Evolutionary conservation across 2,888 invertebrate genomes (phyloP).

Genomic region (Orthosia gothica): DNA sequence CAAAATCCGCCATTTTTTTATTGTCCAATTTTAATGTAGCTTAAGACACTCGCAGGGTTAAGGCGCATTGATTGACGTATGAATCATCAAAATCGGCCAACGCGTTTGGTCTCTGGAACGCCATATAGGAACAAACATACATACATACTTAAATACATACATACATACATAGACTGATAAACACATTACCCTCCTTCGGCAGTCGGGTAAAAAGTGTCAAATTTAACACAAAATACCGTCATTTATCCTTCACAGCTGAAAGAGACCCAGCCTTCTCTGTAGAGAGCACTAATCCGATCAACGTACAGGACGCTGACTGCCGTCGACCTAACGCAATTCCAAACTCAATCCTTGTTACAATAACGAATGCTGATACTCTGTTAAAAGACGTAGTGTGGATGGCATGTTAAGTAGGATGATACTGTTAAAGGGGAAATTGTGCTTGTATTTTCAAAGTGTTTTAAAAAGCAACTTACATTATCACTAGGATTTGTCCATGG

Average conservation of each 20-base stretch:
- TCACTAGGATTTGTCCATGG: too few relatives aligned
- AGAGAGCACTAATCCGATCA: constrained; percentile 21
- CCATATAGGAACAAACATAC: too few relatives aligned
- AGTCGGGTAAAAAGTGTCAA: neutral
- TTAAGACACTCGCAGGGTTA: too few relatives aligned
- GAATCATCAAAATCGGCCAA: too few relatives aligned
- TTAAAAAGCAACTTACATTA: neutral
- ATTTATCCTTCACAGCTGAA: neutral
- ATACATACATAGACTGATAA: too few relatives aligned
- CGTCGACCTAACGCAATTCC: constrained; percentile 31
- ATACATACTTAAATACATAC: too few relatives aligned
- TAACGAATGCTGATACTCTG: constrained; percentile 19
- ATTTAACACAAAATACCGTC: neutral
- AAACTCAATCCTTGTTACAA: constrained; percentile 28
- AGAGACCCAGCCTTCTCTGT: neutral
- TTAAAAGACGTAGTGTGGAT: neutral
- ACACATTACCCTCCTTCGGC: too few relatives aligned
- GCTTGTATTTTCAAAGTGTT: neutral
- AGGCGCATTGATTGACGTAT: too few relatives aligned
- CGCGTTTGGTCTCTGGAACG: too few relatives aligned
- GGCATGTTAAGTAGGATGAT: neutral
- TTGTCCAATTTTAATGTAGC: too few relatives aligned
- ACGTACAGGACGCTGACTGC: constrained; percentile 4
- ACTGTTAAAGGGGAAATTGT: neutral
- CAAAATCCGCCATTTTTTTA: too few relatives aligned